phyloP scores from a whole-genome alignment of 1,140 invertebrate genomes.

The Euwallacea similis region DNA sequence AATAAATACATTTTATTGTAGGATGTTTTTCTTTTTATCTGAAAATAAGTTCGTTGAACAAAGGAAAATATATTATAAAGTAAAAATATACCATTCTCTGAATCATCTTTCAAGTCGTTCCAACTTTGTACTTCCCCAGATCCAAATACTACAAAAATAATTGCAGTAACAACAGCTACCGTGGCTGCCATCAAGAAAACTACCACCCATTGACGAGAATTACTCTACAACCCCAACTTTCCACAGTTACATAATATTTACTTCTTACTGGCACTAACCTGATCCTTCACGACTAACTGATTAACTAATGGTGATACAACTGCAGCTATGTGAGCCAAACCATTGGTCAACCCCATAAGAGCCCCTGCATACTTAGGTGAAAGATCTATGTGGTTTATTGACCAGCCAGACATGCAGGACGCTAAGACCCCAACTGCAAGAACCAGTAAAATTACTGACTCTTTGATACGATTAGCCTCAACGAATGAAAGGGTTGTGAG shows the following conservation, averaged over 20 bases:
- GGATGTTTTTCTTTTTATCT: no score
- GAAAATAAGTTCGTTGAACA: no score
- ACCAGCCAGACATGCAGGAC: slow-evolving; percentile 69
- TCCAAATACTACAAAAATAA: slow-evolving; percentile 31
- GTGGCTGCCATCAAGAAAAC: slow-evolving; percentile 25
- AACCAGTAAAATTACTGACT: slow-evolving; percentile 65
- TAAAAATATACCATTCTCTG: no score
- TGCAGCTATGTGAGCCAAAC: slow-evolving; percentile 67
- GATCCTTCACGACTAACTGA: slow-evolving; percentile 64
- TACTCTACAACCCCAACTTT: slow-evolving; percentile 21
- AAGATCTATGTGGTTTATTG: slow-evolving; percentile 71
- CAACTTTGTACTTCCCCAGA: slow-evolving; percentile 25
- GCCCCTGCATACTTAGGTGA: slow-evolving; percentile 70
- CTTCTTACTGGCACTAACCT: slow-evolving; percentile 52
- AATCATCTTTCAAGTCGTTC: not conserved
- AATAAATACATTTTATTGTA: no score
- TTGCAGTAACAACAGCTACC: not conserved
- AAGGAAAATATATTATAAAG: no score
- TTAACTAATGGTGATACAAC: slow-evolving; percentile 70
- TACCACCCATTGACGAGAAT: slow-evolving; percentile 33
- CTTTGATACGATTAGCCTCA: slow-evolving; percentile 50
- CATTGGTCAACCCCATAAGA: slow-evolving; percentile 77
- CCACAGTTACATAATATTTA: no score
- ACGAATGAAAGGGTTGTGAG: slow-evolving; percentile 65
- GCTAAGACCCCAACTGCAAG: slow-evolving; percentile 76